Evolutionary conservation across 2,888 invertebrate species (phyloP).

Genomic region (Aromia moschata): DNA sequence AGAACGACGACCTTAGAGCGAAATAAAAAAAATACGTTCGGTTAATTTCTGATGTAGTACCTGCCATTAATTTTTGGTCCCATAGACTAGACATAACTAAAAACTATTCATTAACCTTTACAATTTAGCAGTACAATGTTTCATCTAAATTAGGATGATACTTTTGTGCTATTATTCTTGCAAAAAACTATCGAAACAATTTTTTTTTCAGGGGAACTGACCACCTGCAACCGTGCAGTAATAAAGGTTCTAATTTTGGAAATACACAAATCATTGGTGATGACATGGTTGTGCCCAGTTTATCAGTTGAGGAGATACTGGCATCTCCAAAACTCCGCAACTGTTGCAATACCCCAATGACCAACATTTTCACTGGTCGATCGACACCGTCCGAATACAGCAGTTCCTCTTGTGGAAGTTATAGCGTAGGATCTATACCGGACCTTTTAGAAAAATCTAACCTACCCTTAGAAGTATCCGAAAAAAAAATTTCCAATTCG

Average conservation of each 20-base stretch:
- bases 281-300: conserved; percentile 64
- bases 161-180: too few relatives aligned
- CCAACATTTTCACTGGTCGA: conserved; percentile 58
- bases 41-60: too few relatives aligned
- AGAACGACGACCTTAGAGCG: too few relatives aligned
- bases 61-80: too few relatives aligned
- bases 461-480: conserved; percentile 58
- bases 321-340: conserved; percentile 44
- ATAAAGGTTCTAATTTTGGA: not conserved
- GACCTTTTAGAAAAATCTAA: conserved; percentile 59
- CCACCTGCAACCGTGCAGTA: too few relatives aligned
- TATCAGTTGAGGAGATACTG: conserved; percentile 50
- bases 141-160: too few relatives aligned
- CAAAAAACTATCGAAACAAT: too few relatives aligned
- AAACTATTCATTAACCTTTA: too few relatives aligned
- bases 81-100: too few relatives aligned
- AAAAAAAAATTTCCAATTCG: conserved; percentile 61
- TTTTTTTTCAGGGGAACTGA: too few relatives aligned
- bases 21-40: too few relatives aligned
- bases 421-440: conserved; percentile 64
- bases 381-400: conserved; percentile 68
- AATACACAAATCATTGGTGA: conserved; percentile 60
- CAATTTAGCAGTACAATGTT: too few relatives aligned
- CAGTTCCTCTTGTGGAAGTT: conserved; percentile 69
- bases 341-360: conserved; percentile 58